These are phyloP conservation scores for Aleiodes alternator DNA, from an alignment of 2,888 invertebrate genomes.

Conservation along the genomic window DNA sequence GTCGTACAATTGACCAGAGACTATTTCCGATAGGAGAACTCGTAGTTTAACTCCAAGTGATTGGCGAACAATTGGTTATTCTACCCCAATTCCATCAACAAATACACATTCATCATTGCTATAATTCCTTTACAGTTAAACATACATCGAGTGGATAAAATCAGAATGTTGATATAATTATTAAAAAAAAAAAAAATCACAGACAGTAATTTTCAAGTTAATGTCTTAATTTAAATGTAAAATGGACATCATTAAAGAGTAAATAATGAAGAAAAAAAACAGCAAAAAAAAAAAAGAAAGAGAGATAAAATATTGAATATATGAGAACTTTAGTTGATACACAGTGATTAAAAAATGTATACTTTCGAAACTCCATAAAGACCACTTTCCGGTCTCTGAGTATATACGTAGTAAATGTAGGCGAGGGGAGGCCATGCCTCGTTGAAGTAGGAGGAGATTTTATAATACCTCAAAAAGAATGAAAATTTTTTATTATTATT, in stretches of 20 bases:
- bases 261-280: slow-evolving; percentile 11
- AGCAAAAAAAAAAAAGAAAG: no score
- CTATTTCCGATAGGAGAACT: slow-evolving; percentile 8
- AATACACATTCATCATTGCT: no score
- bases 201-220: slow-evolving; percentile 42
- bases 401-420: slow-evolving; percentile 25
- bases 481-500: background rate
- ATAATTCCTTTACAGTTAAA: slow-evolving; percentile 3
- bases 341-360: slow-evolving; percentile 10
- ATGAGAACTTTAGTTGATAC: slow-evolving; percentile 32
- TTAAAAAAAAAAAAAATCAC: slow-evolving; percentile 33
- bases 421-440: slow-evolving; percentile 10
- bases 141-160: background rate
- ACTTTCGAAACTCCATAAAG: slow-evolving; percentile 34
- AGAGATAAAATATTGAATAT: slow-evolving; percentile 4
- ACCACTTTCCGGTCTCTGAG: slow-evolving; percentile 31
- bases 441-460: slow-evolving; percentile 31
- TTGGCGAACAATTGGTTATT: slow-evolving; percentile 30
- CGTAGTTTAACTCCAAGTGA: slow-evolving; percentile 6
- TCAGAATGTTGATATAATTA: slow-evolving; percentile 3
- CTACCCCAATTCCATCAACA: background rate
- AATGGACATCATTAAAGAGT: slow-evolving; percentile 43
- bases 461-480: slow-evolving; percentile 1
- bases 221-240: slow-evolving; percentile 49
- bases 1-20: slow-evolving; percentile 16